phyloP scores from a whole-genome alignment of 2,797 vertebrate genomes.

The Tangara arthus region DNA sequence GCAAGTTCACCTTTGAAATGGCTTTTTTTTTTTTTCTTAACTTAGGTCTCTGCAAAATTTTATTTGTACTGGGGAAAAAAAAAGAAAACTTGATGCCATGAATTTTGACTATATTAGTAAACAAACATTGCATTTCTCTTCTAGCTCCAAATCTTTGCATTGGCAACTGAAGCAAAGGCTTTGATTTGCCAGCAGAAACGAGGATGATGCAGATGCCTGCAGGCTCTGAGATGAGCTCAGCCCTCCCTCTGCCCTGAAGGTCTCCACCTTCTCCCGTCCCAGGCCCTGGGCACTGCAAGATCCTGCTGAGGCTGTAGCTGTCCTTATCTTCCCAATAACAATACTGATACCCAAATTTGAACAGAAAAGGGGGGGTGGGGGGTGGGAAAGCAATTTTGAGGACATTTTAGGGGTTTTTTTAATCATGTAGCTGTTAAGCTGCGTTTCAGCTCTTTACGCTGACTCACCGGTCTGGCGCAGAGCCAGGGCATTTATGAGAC shows the following conservation, averaged over 20 bases:
- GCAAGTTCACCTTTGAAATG: background rate
- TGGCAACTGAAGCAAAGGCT: background rate
- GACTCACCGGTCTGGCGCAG: background rate
- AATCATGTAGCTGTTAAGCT: background rate
- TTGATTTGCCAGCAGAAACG: background rate
- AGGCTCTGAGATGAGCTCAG: background rate
- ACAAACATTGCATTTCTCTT: background rate
- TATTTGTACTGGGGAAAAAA: background rate
- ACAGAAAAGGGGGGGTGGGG: background rate
- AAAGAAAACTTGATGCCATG: background rate
- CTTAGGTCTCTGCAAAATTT: background rate
- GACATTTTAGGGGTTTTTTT: background rate
- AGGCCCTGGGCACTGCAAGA: background rate
- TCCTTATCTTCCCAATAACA: background rate
- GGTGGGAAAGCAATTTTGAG: background rate
- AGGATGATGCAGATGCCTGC: background rate
- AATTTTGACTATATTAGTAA: background rate
- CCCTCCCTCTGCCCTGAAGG: background rate
- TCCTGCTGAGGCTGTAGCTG: background rate
- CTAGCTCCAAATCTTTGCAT: background rate
- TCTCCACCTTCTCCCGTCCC: background rate
- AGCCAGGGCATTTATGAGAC: background rate
- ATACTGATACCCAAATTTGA: background rate
- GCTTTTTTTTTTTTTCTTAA: background rate
- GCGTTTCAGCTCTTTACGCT: background rate